Conservation (phyloP, 2,888 invertebrate species). For the Eumerus sabulonum region DNA sequence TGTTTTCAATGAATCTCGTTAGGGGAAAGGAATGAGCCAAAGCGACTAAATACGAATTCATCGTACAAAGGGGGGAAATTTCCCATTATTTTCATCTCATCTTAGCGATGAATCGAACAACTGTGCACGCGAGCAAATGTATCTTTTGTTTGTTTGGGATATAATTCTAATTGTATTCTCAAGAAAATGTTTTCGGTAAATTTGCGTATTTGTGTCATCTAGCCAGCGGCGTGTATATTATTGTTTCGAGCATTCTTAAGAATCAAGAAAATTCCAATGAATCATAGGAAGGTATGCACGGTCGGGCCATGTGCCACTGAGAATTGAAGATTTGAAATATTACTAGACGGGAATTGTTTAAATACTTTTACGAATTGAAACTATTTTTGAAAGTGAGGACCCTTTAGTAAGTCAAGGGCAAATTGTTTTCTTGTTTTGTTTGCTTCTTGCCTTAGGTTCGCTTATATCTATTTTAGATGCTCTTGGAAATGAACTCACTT, state of each 20-base stretch:
- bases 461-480: too few species aligned
- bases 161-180: neutral
- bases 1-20: neutral
- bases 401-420: constrained; percentile 8
- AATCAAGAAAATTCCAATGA: neutral
- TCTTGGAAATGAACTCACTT: too few species aligned
- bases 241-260: too few species aligned
- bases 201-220: too few species aligned
- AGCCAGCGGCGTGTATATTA: too few species aligned
- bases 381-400: neutral
- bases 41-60: neutral
- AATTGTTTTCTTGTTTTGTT: neutral
- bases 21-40: constrained; percentile 2
- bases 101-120: constrained; percentile 5
- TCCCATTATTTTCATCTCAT: constrained; percentile 26
- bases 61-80: constrained; percentile 9
- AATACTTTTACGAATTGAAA: neutral
- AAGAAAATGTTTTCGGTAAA: too few species aligned
- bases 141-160: neutral
- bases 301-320: too few species aligned
- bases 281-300: neutral
- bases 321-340: constrained; percentile 1
- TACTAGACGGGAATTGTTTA: constrained; percentile 1
- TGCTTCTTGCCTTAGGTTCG: too few species aligned
- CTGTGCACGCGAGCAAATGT: constrained; percentile 13